Conservation (phyloP, 1,140 invertebrate species). For the Drosophila bocki region DNA sequence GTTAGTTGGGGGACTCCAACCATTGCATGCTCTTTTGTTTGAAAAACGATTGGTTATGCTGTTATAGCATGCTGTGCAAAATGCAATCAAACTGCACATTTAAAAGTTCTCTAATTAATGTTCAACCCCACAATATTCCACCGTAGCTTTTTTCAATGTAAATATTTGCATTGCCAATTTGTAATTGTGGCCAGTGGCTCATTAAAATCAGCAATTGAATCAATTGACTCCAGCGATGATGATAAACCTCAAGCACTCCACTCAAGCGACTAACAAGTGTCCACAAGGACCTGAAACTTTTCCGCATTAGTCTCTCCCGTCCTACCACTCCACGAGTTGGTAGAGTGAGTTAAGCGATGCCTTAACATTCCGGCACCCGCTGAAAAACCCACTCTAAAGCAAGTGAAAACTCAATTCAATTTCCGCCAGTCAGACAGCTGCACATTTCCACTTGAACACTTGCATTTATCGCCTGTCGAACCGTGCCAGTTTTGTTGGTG, state of each 20-base stretch:
- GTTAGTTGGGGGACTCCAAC: not conserved
- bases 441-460: slow-evolving; percentile 65
- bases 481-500: slow-evolving; percentile 34
- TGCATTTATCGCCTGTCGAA: slow-evolving; percentile 70
- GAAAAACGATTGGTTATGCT: not conserved
- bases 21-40: not conserved
- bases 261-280: slow-evolving; percentile 37
- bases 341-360: slow-evolving; percentile 13
- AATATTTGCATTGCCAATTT: slow-evolving; percentile 6
- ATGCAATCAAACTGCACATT: slow-evolving; percentile 1
- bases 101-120: not conserved
- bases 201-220: slow-evolving; percentile 26
- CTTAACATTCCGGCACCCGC: slow-evolving; percentile 17
- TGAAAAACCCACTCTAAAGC: slow-evolving; percentile 9
- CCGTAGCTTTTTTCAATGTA: not conserved
- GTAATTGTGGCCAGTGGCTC: slow-evolving; percentile 6
- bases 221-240: slow-evolving; percentile 9
- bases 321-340: not conserved
- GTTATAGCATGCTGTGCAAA: no score
- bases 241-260: slow-evolving; percentile 20
- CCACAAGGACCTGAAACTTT: slow-evolving; percentile 43
- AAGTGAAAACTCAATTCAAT: slow-evolving; percentile 64
- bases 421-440: slow-evolving; percentile 62
- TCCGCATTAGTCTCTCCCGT: slow-evolving; percentile 16
- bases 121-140: not conserved